Percentiles rank a stretch among this genome's conserved stretches.
phyloP scores from a whole-genome alignment of 2,113 vertebrate genomes.

The Microtus oregoni region DNA sequence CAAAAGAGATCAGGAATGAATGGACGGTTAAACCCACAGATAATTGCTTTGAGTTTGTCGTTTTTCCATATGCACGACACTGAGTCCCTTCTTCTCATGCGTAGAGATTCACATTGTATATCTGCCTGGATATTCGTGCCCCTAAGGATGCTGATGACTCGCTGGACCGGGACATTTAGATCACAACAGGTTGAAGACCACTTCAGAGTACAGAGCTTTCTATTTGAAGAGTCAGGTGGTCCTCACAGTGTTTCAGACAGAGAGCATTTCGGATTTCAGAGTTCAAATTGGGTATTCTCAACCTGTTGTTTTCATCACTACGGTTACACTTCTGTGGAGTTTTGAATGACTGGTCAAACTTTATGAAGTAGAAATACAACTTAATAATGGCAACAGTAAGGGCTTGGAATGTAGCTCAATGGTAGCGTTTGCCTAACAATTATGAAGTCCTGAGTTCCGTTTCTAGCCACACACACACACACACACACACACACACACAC shows the following conservation, averaged over 20 bases:
- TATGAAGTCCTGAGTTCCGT: background rate
- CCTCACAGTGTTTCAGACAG: background rate
- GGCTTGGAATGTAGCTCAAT: background rate
- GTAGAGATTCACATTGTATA: background rate
- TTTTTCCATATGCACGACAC: background rate
- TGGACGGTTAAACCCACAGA: background rate
- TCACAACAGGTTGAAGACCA: background rate
- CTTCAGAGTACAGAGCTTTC: background rate
- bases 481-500: background rate
- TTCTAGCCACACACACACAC: background rate
- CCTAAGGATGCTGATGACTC: background rate
- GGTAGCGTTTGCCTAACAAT: background rate
- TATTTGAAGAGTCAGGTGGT: background rate
- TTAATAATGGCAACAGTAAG: background rate
- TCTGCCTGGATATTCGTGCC: background rate
- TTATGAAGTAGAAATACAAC: background rate
- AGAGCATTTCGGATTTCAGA: background rate
- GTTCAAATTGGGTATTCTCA: background rate
- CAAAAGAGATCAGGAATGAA: background rate
- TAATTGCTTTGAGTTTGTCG: background rate
- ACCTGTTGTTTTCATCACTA: background rate
- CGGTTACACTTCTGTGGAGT: background rate
- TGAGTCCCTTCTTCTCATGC: background rate
- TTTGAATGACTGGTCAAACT: constrained; percentile 22
- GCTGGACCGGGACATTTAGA: background rate